Conservation (phyloP, 1,140 invertebrate genomes). For the Lineus longissimus region DNA sequence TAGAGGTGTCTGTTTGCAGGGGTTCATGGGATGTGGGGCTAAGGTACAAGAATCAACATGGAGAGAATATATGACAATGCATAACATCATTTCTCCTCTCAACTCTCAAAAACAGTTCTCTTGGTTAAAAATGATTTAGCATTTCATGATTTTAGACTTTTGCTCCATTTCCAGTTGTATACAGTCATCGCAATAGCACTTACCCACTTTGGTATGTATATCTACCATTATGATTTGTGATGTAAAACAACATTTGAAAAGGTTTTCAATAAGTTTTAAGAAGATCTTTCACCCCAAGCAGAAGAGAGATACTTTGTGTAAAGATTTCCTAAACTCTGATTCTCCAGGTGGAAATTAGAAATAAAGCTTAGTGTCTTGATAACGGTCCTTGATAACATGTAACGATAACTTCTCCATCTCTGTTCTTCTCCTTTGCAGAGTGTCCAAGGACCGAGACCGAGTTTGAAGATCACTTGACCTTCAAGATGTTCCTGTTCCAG, state of each 20-base stretch:
- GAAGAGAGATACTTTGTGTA: slow-evolving; percentile 95
- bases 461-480: slow-evolving; percentile 50
- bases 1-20: too few species aligned
- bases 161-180: slow-evolving; percentile 27
- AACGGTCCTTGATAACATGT: too few species aligned
- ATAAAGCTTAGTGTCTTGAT: slow-evolving; percentile 45
- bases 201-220: slow-evolving; percentile 50
- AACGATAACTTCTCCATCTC: neutral
- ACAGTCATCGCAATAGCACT: slow-evolving; percentile 44
- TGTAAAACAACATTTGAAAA: too few species aligned
- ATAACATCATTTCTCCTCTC: neutral
- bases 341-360: slow-evolving; percentile 89
- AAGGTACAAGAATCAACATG: too few species aligned
- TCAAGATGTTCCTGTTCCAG: slow-evolving; percentile 51
- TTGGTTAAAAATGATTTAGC: too few species aligned
- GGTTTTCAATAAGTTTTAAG: too few species aligned
- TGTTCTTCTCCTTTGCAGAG: slow-evolving; percentile 7
- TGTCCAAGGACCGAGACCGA: slow-evolving; percentile 43
- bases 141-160: too few species aligned
- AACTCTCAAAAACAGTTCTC: too few species aligned
- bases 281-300: too few species aligned
- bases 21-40: too few species aligned
- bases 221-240: neutral
- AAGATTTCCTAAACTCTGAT: slow-evolving; percentile 75
- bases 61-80: too few species aligned